Conservation (phyloP, 2,113 vertebrate genomes). For the Pygathrix nemaeus region DNA sequence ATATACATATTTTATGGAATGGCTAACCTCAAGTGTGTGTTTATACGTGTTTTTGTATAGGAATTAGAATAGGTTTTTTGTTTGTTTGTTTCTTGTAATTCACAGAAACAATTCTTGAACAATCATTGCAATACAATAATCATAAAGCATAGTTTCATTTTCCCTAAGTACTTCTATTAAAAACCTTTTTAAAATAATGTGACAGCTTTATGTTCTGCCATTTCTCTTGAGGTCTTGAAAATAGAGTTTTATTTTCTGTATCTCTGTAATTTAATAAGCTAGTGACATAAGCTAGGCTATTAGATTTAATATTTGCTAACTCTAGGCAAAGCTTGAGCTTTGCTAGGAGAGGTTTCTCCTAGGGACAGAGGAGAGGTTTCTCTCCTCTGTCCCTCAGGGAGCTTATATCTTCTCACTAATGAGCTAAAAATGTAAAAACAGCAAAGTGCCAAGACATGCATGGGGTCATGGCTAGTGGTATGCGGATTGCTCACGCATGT, state of each 20-base stretch:
- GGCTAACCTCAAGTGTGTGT: background rate
- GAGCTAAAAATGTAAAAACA: conserved; percentile 17
- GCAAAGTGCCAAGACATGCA: background rate
- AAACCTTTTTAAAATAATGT: background rate
- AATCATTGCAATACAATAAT: background rate
- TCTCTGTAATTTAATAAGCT: conserved; percentile 50
- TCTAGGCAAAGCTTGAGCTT: background rate
- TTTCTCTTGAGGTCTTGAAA: conserved; percentile 34
- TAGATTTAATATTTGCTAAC: conserved; percentile 31
- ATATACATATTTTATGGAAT: background rate
- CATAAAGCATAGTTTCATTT: conserved; percentile 38
- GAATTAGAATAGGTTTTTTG: background rate
- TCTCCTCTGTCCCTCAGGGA: background rate
- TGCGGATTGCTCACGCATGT: too few relatives aligned
- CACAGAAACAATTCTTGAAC: background rate
- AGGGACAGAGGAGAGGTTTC: too few relatives aligned
- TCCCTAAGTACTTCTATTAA: conserved; percentile 35
- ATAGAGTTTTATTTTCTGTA: conserved; percentile 42
- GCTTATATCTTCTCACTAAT: background rate
- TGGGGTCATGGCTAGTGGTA: fast-evolving
- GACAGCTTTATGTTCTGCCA: background rate
- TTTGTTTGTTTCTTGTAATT: background rate
- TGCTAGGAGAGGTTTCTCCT: too few relatives aligned
- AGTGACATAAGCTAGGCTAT: background rate
- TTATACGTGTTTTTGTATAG: background rate